phyloP scores from a whole-genome alignment of 2,113 vertebrate species.

The Collichthys lucidus region DNA sequence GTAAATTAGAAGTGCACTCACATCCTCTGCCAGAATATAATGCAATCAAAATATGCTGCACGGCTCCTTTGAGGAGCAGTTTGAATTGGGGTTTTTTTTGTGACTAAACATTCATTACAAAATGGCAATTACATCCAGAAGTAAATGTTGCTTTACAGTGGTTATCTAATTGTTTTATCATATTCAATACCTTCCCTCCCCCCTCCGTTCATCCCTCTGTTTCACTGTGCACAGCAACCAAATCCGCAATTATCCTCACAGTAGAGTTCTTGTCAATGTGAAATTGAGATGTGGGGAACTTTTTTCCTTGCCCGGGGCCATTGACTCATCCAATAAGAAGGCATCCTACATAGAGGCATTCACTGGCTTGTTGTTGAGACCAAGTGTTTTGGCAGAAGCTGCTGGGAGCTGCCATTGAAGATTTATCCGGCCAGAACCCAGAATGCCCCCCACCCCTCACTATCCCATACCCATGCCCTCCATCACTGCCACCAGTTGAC shows the following conservation, averaged over 20 bases:
- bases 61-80: conserved; percentile 16
- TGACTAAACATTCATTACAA: conserved; percentile 54
- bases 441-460: conserved; percentile 28
- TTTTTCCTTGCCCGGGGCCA: conserved; percentile 43
- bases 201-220: background rate
- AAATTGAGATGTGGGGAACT: conserved; percentile 53
- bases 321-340: conserved; percentile 37
- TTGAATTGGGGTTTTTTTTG: conserved; percentile 7
- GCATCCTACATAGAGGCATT: conserved; percentile 26
- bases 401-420: conserved; percentile 58
- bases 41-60: conserved; percentile 60
- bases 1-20: conserved; percentile 59
- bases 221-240: conserved; percentile 38
- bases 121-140: conserved; percentile 57
- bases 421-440: conserved; percentile 53
- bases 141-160: conserved; percentile 60
- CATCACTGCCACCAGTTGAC: conserved; percentile 72
- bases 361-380: conserved; percentile 33
- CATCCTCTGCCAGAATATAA: conserved; percentile 49
- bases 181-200: conserved; percentile 39
- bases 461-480: conserved; percentile 42
- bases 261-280: conserved; percentile 53
- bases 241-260: conserved; percentile 66
- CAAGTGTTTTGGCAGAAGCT: conserved; percentile 59
- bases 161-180: conserved; percentile 60